A percentile compares a stretch with the other conserved stretches of the same genome.
phyloP scores from a whole-genome alignment of 2,888 invertebrate genomes.

The Phyto melanocephala region DNA sequence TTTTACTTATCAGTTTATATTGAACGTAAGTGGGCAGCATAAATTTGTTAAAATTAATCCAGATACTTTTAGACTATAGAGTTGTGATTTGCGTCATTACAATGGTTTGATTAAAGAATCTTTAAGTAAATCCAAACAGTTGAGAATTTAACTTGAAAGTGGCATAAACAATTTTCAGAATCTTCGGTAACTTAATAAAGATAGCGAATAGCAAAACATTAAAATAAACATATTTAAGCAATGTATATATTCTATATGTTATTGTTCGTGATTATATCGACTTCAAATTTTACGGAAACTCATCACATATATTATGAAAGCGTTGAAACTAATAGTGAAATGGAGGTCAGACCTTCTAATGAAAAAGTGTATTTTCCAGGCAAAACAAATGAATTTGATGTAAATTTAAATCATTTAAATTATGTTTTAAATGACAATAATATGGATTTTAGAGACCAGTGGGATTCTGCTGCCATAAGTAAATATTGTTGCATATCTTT shows the following conservation, averaged over 20 bases:
- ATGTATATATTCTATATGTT: slow-evolving; percentile 9
- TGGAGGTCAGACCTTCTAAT: neutral
- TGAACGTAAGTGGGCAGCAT: no score
- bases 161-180: neutral
- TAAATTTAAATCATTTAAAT: slow-evolving; percentile 6
- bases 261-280: neutral
- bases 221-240: neutral
- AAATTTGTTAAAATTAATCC: no score
- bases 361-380: slow-evolving; percentile 43
- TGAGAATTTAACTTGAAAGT: slow-evolving; percentile 19
- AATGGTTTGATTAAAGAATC: slow-evolving; percentile 3
- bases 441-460: neutral
- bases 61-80: no score
- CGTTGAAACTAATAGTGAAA: neutral
- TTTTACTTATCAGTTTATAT: no score
- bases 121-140: slow-evolving; percentile 45
- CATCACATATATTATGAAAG: neutral
- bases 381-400: slow-evolving; percentile 30
- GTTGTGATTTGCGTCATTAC: no score
- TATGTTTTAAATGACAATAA: neutral
- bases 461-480: neutral
- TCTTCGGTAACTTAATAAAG: neutral
- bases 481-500: neutral
- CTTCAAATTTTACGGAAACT: neutral
- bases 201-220: neutral